Conservation (phyloP, 2,113 vertebrate genomes). For the Phylloscopus trochilus region DNA sequence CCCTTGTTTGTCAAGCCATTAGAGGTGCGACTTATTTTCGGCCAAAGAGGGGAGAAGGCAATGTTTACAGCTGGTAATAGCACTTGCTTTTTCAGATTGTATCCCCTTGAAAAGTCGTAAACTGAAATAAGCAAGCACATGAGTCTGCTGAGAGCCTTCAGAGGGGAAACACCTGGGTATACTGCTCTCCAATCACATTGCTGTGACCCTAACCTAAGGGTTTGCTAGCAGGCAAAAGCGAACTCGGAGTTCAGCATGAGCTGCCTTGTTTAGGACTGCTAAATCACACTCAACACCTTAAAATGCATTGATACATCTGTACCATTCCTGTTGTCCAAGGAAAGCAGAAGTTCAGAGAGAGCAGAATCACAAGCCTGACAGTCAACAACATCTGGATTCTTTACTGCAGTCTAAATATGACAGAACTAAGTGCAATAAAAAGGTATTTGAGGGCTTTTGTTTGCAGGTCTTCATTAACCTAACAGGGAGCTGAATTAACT, state of each 20-base stretch:
- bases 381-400: not conserved
- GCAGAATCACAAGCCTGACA: not conserved
- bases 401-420: not conserved
- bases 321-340: not conserved
- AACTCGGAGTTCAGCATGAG: not conserved
- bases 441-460: not conserved
- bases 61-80: not conserved
- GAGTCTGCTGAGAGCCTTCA: not conserved
- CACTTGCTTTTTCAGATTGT: not conserved
- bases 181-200: not conserved
- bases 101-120: not conserved
- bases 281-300: not conserved
- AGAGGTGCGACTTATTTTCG: not conserved
- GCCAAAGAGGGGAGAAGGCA: not conserved
- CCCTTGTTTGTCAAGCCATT: slow-evolving; percentile 28
- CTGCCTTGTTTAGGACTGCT: not conserved
- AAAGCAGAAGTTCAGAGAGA: not conserved
- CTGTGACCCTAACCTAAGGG: too few species aligned
- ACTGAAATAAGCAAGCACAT: not conserved
- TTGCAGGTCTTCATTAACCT: not conserved
- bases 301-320: not conserved
- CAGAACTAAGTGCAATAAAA: not conserved
- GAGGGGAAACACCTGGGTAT: not conserved
- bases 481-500: not conserved
- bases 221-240: not conserved